Base-by-base conservation (phyloP, 2,888 invertebrate species). In the Griposia aprilina region DNA sequence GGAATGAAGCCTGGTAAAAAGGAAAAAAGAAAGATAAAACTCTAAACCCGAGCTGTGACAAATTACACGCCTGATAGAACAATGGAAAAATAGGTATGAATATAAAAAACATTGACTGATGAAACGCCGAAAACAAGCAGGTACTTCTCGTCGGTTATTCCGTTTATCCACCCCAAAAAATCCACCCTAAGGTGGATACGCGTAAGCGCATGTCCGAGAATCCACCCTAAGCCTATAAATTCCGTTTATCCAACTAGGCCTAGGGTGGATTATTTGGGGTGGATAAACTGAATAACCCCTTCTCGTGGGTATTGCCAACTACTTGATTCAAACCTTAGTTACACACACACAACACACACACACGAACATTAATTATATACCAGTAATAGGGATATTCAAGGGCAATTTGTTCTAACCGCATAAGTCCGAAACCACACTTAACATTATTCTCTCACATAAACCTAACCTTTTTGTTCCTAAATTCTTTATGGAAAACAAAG, bases 401-500 rank as follows among this genome's bases (percentile, higher is more conserved):
- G 20, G 15, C 20, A 36, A 55, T 62, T 81, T 60, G 13, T 26
- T 6, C 45, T 26, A 48, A 62, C 74, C 20, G 13, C 26, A 81
- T 26, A 45, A 36, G 23, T 48, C 15, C 30, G 20, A 26, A 52
- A 36, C 36, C 50, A n/a, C 41, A 74, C 73, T 77, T 68, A 82
- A 82, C 78, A 80, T 79, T 81, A 79, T 74, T 74, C 70, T 63
- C 30, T 26, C 63, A 78, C 76, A 86, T 78, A 82, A 87, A 67
- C 36, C 52, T 48, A 57, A 69, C 72, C 79, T 74, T 81, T 81
- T 74, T 63, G 78, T 65, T 68, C 36, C 30, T 63, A 65, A 75
- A 74, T 73, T 80, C 70, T 82, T 80, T 78, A 84, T 73, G 65
- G 79, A 82, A 87, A 90, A 93, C 91, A 92, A 91, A 91, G 89